These are phyloP conservation scores for Melanargia galathea DNA, from an alignment of 2,888 invertebrate genomes.

Conservation along the genomic window DNA sequence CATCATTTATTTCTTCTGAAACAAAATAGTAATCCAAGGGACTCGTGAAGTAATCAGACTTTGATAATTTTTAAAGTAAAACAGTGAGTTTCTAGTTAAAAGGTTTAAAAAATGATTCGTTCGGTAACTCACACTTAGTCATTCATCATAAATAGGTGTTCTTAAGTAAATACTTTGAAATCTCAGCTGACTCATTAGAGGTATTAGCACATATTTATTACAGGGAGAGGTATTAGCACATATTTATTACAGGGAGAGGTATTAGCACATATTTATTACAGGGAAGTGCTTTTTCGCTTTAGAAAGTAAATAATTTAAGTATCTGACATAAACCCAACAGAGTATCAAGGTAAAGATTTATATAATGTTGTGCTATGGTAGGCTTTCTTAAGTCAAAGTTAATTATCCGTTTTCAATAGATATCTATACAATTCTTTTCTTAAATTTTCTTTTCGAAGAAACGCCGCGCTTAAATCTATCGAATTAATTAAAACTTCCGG, in stretches of 20 bases:
- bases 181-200: not conserved
- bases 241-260: too few relatives aligned
- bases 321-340: not conserved
- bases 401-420: not conserved
- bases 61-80: not conserved
- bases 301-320: not conserved
- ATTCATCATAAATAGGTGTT: not conserved
- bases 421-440: not conserved
- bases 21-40: too few relatives aligned
- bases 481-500: constrained; percentile 12
- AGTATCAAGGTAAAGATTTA: not conserved
- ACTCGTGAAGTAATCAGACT: not conserved
- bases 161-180: not conserved
- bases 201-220: too few relatives aligned
- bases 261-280: not conserved
- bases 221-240: too few relatives aligned
- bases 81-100: too few relatives aligned
- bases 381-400: not conserved
- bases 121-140: not conserved
- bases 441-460: not conserved
- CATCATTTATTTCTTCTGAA: not conserved
- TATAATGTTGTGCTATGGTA: not conserved
- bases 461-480: constrained; percentile 6
- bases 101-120: not conserved
- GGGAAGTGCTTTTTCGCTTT: not conserved